Evolutionary conservation across 2,888 invertebrate genomes (phyloP), one percentile per base, ranked within the genome.

Genomic region (Gibbula magus): DNA sequence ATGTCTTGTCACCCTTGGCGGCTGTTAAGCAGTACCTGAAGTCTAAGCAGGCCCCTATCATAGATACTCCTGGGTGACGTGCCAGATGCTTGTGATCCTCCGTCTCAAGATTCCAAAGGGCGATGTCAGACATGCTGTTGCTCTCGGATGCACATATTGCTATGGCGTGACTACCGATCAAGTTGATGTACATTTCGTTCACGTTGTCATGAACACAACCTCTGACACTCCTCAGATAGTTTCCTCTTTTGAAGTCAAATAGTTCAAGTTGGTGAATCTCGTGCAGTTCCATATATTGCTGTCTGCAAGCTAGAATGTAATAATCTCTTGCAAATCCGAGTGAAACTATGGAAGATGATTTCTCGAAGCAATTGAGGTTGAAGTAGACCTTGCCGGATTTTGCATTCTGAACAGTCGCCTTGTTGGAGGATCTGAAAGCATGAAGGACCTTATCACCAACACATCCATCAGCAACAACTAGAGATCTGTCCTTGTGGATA

Each of bases 21-120:
- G 90, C 91, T 0, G 92, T 92, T 20, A 92, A 77, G 53, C 90
- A 89, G 80, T 85, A 91, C 22, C 89, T 85, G 61, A 91, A 89
- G 78, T 92, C 91, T 1, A 86, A 82, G 78, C 91, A 89, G 20
- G 91, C 91, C 18, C 89, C 87, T 54, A 91, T 84, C 8, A 86
- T 83, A 32, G 90, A 88, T 18, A 89, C 86, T 0, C 88, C 86
- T 45, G 90, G 83, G 81, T 92, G 92, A 7, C 86, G 83, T 4
- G 90, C 91, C n/a, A 92, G 81, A 84, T 92, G 92, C 81, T 92
- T 92, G 84, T 92, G 92, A 76, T 92, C 92, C 80, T 92, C 91
- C 0, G 92, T 92, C 84, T 92, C 92, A 53, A 92, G 83, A 81
- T 92, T 92, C 91, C 92, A 92, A 1, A 91, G 85, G 18, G 90